Evolutionary conservation across 2,113 vertebrate genomes (phyloP).

Genomic region (Carollia perspicillata): DNA sequence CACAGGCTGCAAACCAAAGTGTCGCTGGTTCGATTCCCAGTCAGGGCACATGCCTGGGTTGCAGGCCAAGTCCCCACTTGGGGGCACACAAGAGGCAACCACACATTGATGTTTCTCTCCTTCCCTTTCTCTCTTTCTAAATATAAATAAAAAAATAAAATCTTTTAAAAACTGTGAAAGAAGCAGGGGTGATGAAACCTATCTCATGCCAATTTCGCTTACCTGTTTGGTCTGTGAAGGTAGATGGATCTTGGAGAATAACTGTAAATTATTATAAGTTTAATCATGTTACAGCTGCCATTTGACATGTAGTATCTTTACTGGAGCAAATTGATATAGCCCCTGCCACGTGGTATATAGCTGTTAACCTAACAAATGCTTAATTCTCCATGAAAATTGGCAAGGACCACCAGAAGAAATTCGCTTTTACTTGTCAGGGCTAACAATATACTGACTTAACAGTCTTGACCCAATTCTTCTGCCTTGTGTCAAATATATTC

Average conservation of each 20-base stretch:
- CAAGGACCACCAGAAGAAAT: slow-evolving; percentile 9
- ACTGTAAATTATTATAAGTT: slow-evolving; percentile 20
- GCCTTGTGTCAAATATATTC: background rate
- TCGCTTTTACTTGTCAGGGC: slow-evolving; percentile 30
- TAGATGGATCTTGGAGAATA: background rate
- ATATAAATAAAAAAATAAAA: too few relatives aligned
- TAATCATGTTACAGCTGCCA: background rate
- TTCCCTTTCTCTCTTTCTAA: too few relatives aligned
- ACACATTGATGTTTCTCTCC: too few relatives aligned
- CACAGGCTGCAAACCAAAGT: too few relatives aligned
- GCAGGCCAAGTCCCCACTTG: too few relatives aligned
- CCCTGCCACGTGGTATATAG: background rate
- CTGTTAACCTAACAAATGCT: background rate
- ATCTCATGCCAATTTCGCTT: slow-evolving; percentile 13
- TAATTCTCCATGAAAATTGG: slow-evolving; percentile 15
- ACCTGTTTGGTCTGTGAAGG: background rate
- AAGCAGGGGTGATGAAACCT: background rate
- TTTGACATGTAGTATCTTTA: slow-evolving; percentile 17
- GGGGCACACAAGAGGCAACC: too few relatives aligned
- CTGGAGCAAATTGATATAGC: background rate
- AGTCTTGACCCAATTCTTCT: background rate
- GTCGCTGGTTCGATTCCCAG: too few relatives aligned
- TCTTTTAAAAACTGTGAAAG: slow-evolving; percentile 1
- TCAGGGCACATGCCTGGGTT: too few relatives aligned
- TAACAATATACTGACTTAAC: slow-evolving; percentile 14